Evolutionary conservation across 1,140 invertebrate species (phyloP), one percentile per base, ranked within the genome.

Genomic region (Apis laboriosa): DNA sequence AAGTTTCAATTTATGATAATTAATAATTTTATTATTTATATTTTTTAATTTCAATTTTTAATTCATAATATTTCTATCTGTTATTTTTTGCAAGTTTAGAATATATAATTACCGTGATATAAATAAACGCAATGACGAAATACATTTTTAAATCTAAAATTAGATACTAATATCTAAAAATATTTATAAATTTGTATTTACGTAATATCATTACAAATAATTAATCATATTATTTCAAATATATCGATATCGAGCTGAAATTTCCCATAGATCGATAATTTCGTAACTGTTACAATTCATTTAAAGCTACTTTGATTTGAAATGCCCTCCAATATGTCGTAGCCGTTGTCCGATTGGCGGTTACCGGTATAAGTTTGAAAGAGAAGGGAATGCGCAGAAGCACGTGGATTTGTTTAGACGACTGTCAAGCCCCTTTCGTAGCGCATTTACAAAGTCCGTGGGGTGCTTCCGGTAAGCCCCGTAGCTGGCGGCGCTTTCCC

Each of bases 401-500:
- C 80, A 87, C 86, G 86, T 83, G 84, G 83, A 86, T 86, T 86
- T 86, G 85, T 86, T 86, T 86, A 80, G 85, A 85, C 78, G 78
- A 84, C 77, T 86, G 83, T 85, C 77, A 86, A 84, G 84, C 77
- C 58, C 60, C 80, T 83, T 85, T 80, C 76, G 81, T 76, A 66
- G 61, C 70, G 86, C 78, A 85, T 87, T 86, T 86, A 84, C 86
- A 83, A 86, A 84, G 86, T 88, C 84, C 86, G 81, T 84, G 81
- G 86, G 77, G 81, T 84, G 76, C 82, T 88, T 88, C 86, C 86
- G 86, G 84, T 84, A 86, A 88, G 86, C 86, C 86, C 85, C 84
- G 84, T 84, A 88, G 86, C 86, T 77, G 71, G 84, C 82, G 86
- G 84, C 86, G 82, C 86, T 88, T 86, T 77, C 78, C 82, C 72